Evolutionary conservation across 2,797 vertebrate species (phyloP), one percentile per base, ranked within the genome.

Genomic region (Scomberomorus guttatus): DNA sequence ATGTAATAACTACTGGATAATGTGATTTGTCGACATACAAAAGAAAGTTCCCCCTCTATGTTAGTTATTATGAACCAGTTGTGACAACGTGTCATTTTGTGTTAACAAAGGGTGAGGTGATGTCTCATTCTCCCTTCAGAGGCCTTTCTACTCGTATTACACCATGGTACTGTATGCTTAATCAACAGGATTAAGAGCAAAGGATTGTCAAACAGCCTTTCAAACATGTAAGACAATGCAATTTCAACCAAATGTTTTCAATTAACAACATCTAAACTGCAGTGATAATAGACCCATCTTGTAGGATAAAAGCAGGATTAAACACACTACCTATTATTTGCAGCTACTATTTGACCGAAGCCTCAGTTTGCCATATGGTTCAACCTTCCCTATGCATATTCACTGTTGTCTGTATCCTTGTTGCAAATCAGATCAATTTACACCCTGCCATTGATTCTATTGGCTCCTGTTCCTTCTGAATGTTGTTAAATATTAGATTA

Each of bases 361-460:
- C 27, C 24, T 32, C 14, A 51, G 13, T 61, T 63, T 46, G 62
- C 56, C 82, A 88, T 82, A 88, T 87, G 85, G 70, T 42, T 20
- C 63, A 61, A 37, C 25, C 42, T 44, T 13, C 9, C 58, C 75
- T 46, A 61, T 84, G 78, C 54, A 86, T 88, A 80, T 55, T 32
- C 57, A 81, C 73, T 50, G 64, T 17, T 65, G 50, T 25, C 66
- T 1, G 50, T 56, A 32, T 75, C 59, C 61, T 75, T 46, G 32
- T n/a, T 34, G 37, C 61, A 83, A 80, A 86, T 84, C 66, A 79
- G 75, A 81, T 91, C 71, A 59, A 75, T 85, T 87, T 87, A 83
- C 79, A 82, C 48, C 20, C 32, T 32, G 17, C 5, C 27, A 62
- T 25, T 63, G 65, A 84, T 67, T 73, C 61, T 32, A 57, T 14